Conservation (phyloP, 2,113 vertebrate species). For the Cranoglanis bouderius region DNA sequence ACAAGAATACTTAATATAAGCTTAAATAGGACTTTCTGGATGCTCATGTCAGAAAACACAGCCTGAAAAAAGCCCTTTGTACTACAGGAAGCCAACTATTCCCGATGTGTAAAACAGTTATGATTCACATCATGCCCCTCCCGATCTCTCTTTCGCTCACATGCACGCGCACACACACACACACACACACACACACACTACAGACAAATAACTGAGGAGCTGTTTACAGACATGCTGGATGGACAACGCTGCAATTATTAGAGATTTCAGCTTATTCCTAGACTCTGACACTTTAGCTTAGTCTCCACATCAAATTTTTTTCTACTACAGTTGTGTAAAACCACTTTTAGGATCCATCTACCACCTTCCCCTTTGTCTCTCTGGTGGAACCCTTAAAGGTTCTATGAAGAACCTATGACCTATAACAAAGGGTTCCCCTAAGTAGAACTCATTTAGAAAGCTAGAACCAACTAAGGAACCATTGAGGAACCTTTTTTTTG, state of each 20-base stretch:
- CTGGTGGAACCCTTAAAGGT: background rate
- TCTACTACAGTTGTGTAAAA: background rate
- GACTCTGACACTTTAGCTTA: too few relatives aligned
- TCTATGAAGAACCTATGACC: background rate
- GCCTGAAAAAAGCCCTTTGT: slow-evolving; percentile 56
- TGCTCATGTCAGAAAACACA: background rate
- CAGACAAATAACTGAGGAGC: background rate
- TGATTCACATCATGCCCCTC: slow-evolving; percentile 42
- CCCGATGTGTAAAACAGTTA: slow-evolving; percentile 38
- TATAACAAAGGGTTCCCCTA: background rate
- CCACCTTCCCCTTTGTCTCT: background rate
- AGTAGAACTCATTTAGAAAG: background rate
- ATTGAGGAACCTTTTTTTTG: background rate
- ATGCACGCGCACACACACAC: background rate
- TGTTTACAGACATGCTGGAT: slow-evolving; percentile 33
- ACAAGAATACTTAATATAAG: slow-evolving; percentile 6
- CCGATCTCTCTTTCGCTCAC: background rate
- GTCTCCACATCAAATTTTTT: background rate
- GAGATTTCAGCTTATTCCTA: background rate
- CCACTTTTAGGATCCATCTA: background rate
- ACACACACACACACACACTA: background rate
- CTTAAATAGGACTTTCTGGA: background rate
- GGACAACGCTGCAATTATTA: background rate
- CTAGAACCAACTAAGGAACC: background rate
- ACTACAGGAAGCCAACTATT: slow-evolving; percentile 65